Evolutionary conservation across 2,113 vertebrate genomes (phyloP).

Genomic region (Pungitius pungitius): DNA sequence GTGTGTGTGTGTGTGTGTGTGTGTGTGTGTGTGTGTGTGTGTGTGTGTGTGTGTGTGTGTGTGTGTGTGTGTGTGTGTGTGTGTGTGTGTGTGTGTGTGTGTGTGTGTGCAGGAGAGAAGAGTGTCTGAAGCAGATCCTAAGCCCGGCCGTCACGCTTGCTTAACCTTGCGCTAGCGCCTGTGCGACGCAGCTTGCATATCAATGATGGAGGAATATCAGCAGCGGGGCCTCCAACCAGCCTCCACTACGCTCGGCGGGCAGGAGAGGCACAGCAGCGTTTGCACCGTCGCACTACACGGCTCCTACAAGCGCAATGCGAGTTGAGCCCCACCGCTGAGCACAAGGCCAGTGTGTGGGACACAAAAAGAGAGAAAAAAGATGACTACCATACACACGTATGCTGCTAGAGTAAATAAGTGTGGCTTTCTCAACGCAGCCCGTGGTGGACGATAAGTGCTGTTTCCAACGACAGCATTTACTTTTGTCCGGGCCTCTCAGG

Average conservation of each 20-base stretch:
- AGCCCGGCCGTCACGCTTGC: conserved; percentile 79
- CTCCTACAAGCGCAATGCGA: conserved; percentile 25
- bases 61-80: conserved; percentile 20
- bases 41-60: conserved; percentile 19
- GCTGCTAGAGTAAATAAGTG: neutral
- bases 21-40: conserved; percentile 18
- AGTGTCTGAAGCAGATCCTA: conserved; percentile 72
- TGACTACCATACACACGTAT: neutral
- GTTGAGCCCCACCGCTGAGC: conserved; percentile 14
- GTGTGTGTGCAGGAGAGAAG: conserved; percentile 20
- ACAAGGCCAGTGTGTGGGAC: neutral
- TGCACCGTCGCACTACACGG: conserved; percentile 28
- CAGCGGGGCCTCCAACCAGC: conserved; percentile 69
- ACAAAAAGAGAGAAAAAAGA: conserved; percentile 3
- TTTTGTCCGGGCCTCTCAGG: conserved; percentile 59
- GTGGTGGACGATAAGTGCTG: conserved; percentile 12
- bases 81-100: conserved; percentile 23
- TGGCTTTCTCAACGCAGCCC: neutral
- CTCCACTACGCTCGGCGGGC: conserved; percentile 44
- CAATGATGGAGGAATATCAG: conserved; percentile 78
- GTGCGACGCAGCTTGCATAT: conserved; percentile 79
- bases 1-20: conserved; percentile 20
- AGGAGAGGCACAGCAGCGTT: conserved; percentile 40
- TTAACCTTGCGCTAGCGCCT: conserved; percentile 81
- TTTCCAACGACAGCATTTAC: conserved; percentile 54